Base-by-base conservation (phyloP, 2,888 invertebrate species). In the Auanema sp. region DNA sequence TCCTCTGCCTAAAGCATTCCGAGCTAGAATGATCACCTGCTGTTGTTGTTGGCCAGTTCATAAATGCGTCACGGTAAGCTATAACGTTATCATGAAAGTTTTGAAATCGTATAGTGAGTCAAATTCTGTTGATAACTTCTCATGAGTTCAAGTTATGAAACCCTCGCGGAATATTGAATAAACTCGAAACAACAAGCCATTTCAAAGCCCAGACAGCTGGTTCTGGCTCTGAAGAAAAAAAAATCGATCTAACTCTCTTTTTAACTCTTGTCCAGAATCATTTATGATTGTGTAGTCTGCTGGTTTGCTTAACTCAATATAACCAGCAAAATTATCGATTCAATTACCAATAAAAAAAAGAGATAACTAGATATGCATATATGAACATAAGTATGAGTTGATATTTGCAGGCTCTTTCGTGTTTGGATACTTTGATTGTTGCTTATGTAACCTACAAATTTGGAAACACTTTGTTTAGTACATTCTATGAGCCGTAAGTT, bases 11-110 rank as follows among this genome's bases (percentile, higher is more conserved):
- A 33, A 33, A 33, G 33, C 33, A 33, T 33, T 33, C 33, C 33
- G 33, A 33, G 33, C 33, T 33, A 33, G 33, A 56, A 73, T 73
- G 73, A 51, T 73, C 41, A 51, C 65, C 33, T 33, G 33, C 52
- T 79, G 73, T 61, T 80, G 77, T 64, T 80, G 80, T 60, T 80
- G 76, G 69, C 80, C 80, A n/a, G 58, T 77, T 24, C 75, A 72
- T 55, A 78, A 79, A 60, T 81, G 79, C 69, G 80, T 69, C 16
- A 70, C 68, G 71, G 76, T 76, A 40, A 49, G 68, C 33, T 5
- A 33, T 3, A 33, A 8, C 8, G 33, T 33, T 33, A 33, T 33
- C 8, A 33, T 33, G 4, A 33, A 33, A 3, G 47, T 18, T 47
- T 6, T 1, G n/a, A 47, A 47, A 47, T 47, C 16, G 21, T 47